Percentiles rank a stretch among this genome's conserved stretches.
phyloP scores from a whole-genome alignment of 1,140 invertebrate genomes.

The Euwallacea fornicatus region DNA sequence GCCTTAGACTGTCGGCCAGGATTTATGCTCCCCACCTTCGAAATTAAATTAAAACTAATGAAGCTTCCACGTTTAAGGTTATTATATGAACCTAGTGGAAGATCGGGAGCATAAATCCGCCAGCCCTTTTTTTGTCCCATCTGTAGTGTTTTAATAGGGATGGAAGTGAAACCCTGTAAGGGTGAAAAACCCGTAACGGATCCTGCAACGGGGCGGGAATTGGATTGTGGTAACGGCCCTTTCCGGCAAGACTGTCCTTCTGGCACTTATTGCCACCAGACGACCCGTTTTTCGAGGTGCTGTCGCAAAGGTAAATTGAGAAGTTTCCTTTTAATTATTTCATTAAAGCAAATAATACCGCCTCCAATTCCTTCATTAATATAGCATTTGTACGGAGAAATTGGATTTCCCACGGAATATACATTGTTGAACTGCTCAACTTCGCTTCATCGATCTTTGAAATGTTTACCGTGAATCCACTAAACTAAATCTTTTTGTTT shows the following conservation, averaged over 20 bases:
- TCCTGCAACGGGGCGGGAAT: conserved; percentile 69
- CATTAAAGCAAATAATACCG: conserved; percentile 4
- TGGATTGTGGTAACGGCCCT: conserved; percentile 82
- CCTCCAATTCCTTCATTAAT: conserved; percentile 8
- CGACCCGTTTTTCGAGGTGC: conserved; percentile 75
- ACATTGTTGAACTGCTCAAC: too few species aligned
- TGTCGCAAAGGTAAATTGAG: conserved; percentile 68
- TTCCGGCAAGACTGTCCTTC: conserved; percentile 77
- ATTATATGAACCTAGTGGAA: conserved; percentile 21
- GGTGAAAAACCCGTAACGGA: conserved; percentile 77
- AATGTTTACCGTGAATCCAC: too few species aligned
- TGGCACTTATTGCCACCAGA: conserved; percentile 83
- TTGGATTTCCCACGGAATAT: not conserved
- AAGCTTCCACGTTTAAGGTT: not conserved
- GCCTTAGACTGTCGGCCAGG: conserved; percentile 5
- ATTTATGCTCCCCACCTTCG: conserved; percentile 21
- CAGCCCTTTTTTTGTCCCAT: conserved; percentile 23
- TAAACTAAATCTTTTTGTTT: too few species aligned
- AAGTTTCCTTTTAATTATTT: conserved; percentile 19
- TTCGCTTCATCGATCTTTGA: too few species aligned
- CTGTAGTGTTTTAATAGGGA: conserved; percentile 59
- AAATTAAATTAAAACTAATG: conserved; percentile 30
- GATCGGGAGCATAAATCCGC: conserved; percentile 26
- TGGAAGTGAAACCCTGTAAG: conserved; percentile 84
- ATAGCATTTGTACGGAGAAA: conserved; percentile 1